Base-by-base conservation (phyloP, 2,113 vertebrate species). In the Rhinolophus sinicus region DNA sequence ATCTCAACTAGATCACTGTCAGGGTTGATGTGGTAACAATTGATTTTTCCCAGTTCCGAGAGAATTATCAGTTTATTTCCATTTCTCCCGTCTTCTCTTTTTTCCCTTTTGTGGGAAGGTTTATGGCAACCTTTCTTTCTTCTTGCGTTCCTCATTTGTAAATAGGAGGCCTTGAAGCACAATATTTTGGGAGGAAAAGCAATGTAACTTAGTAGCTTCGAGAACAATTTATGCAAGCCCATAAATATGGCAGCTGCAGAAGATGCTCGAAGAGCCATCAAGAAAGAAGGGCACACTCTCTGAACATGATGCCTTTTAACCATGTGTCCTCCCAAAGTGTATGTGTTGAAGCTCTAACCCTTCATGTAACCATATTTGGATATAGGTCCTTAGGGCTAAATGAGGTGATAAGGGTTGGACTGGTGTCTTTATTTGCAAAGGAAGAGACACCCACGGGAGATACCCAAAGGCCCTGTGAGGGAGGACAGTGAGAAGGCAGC, bases 1-100 rank as follows among this genome's bases (percentile, higher is more conserved):
- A 96, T 93, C 94, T 60, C 85, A 82, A 75, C 73, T 88, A 83
- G 93, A 89, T 97, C 96, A 94, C 76, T 95, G 93, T 91, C 95
- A 94, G 90, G 38, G 67, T 94, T 14, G 8, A 90, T 70, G 35
- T 94, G n/a, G 73, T 96, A 94, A 82, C 50, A 88, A 98, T 91
- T 93, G 96, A 97, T 98, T 93, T 96, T 90, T 83, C 47, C 30
- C 72, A 83, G 84, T 11, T 93, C 18, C 1, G 5, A 96, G 95
- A 96, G 84, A 94, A 76, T 94, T 94, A 95, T 77, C 40, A 72
- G 54, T 75, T 95, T 88, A 85, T 92, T 96, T 95, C 78, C 76
- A 91, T 97, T 97, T 92, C 88, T 78, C 81, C 4, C 6, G 47
- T 33, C 84, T 75, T 60, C 16, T 50, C 73, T 44, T 77, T 21